Percentiles rank a stretch among this genome's conserved stretches.
phyloP scores from a whole-genome alignment of 2,797 vertebrate genomes.

The Gadopsis marmoratus region DNA sequence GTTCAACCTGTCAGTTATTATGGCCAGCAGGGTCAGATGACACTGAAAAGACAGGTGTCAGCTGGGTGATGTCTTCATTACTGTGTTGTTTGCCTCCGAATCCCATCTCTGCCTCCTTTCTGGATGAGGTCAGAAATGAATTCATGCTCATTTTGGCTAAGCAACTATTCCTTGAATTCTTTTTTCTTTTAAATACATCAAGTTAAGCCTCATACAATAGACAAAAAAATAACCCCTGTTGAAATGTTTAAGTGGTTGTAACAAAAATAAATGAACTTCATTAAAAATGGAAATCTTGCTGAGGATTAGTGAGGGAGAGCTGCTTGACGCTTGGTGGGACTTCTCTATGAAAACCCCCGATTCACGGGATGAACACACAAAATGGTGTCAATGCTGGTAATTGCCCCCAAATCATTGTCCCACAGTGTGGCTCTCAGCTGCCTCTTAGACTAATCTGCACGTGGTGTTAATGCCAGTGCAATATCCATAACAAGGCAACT shows the following conservation, averaged over 20 bases:
- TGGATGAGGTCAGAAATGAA: conserved; percentile 52
- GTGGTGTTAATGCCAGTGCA: conserved; percentile 42
- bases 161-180: conserved; percentile 41
- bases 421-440: conserved; percentile 50
- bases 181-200: conserved; percentile 56
- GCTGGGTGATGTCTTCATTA: conserved; percentile 40
- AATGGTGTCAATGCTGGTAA: conserved; percentile 69
- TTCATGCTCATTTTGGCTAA: conserved; percentile 49
- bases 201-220: conserved; percentile 49
- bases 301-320: conserved; percentile 61
- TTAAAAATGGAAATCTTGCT: conserved; percentile 73
- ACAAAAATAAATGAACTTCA: conserved; percentile 70
- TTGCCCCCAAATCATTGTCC: conserved; percentile 66
- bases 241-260: conserved; percentile 55
- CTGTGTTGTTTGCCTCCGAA: conserved; percentile 5
- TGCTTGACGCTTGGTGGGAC: conserved; percentile 41
- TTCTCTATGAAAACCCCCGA: conserved; percentile 49
- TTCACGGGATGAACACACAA: conserved; percentile 60
- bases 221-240: conserved; percentile 13
- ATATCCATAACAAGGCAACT: conserved; percentile 55
- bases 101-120: conserved; percentile 21
- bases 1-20: not conserved
- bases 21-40: conserved; percentile 5
- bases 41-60: conserved; percentile 12
- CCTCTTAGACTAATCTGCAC: conserved; percentile 59